Evolutionary conservation across 23 tunicate genomes (phyloP).

Genomic region (Botrylloides violaceus): DNA sequence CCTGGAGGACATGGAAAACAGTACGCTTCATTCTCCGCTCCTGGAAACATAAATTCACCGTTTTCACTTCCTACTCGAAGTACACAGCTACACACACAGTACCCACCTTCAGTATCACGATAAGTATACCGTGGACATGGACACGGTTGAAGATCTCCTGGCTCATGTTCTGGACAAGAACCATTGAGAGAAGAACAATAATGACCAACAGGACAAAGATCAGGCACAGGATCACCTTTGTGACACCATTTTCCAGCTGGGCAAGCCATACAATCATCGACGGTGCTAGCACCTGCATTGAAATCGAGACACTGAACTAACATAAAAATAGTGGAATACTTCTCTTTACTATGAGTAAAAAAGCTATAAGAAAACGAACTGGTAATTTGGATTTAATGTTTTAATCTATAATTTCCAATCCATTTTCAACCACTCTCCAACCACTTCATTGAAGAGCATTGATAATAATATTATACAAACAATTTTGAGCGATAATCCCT

Average conservation of each 20-base stretch:
- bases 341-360: too few relatives aligned
- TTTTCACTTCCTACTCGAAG: too few relatives aligned
- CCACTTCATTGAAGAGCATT: too few relatives aligned
- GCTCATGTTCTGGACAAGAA: slow-evolving; percentile 33
- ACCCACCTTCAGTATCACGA: slow-evolving; percentile 52
- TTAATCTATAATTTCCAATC: too few relatives aligned
- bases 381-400: too few relatives aligned
- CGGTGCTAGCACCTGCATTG: slow-evolving; percentile 55
- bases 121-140: slow-evolving; percentile 74
- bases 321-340: too few relatives aligned
- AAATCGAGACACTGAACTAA: not conserved
- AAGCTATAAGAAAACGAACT: too few relatives aligned
- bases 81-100: too few relatives aligned
- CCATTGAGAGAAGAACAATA: slow-evolving; percentile 67
- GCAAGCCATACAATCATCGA: slow-evolving; percentile 63
- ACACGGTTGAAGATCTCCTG: slow-evolving; percentile 82
- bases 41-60: slow-evolving; percentile 14
- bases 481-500: too few relatives aligned
- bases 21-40: slow-evolving; percentile 41
- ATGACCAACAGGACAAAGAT: slow-evolving; percentile 82
- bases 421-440: too few relatives aligned
- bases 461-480: too few relatives aligned
- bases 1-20: slow-evolving; percentile 89
- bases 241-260: slow-evolving; percentile 80
- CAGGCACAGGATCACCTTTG: slow-evolving; percentile 64